These are phyloP conservation scores for Apoda limacodes DNA, from an alignment of 2,888 invertebrate genomes.

Conservation along the genomic window DNA sequence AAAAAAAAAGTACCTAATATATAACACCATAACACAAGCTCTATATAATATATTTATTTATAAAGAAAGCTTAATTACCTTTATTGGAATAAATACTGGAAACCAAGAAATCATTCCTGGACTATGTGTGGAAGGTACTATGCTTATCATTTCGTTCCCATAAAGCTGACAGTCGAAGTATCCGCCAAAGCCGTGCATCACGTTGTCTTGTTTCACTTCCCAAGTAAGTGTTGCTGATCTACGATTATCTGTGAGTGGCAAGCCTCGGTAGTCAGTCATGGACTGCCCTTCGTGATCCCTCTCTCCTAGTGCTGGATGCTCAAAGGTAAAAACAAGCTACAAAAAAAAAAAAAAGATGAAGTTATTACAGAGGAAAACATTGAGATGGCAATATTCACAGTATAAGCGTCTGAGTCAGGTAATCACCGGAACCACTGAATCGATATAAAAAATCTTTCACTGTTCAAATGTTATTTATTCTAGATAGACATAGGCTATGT, in stretches of 20 bases:
- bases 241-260: slow-evolving; percentile 81
- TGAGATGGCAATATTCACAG: no score
- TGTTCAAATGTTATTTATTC: no score
- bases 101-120: slow-evolving; percentile 98
- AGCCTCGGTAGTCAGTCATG: slow-evolving; percentile 74
- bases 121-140: slow-evolving; percentile 89
- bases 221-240: slow-evolving; percentile 79
- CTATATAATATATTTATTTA: background rate
- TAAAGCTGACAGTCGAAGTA: slow-evolving; percentile 93
- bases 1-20: no score
- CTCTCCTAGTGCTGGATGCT: slow-evolving; percentile 85
- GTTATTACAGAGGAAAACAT: no score
- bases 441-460: no score
- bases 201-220: slow-evolving; percentile 77
- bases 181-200: slow-evolving; percentile 95
- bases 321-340: slow-evolving; percentile 85
- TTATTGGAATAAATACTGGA: slow-evolving; percentile 93
- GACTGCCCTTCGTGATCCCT: slow-evolving; percentile 75
- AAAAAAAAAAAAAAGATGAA: no score
- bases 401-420: no score
- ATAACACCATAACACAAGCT: slow-evolving; percentile 1
- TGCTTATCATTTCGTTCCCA: slow-evolving; percentile 87
- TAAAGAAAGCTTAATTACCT: slow-evolving; percentile 56
- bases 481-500: no score
- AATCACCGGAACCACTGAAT: no score